A percentile compares a stretch with the other conserved stretches of the same genome.
Conservation (phyloP, 2,113 vertebrate species). For the Pteronura brasiliensis region DNA sequence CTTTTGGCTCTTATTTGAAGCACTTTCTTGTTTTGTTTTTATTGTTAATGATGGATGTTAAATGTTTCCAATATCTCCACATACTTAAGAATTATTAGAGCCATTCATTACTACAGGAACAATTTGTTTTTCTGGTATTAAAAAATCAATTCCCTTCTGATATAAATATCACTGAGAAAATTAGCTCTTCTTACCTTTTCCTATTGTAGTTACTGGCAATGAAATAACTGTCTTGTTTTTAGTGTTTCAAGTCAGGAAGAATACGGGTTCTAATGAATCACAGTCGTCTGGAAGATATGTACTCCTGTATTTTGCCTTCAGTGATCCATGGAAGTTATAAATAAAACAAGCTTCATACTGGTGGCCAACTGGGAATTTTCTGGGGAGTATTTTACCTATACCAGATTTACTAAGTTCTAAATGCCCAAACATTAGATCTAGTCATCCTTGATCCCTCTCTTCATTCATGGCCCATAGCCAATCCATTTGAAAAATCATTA, state of each 20-base stretch:
- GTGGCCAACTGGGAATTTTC: neutral
- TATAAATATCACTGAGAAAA: neutral
- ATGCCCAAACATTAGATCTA: neutral
- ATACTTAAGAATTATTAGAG: neutral
- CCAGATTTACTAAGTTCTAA: neutral
- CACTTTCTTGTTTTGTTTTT: neutral
- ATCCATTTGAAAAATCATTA: neutral
- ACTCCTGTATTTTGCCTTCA: neutral
- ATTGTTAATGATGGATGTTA: neutral
- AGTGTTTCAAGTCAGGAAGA: neutral
- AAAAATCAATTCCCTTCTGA: neutral
- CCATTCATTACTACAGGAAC: neutral
- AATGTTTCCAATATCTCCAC: neutral
- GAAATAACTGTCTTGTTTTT: neutral
- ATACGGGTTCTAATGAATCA: neutral
- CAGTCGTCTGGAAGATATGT: neutral
- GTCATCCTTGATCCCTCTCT: neutral
- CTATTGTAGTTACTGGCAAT: neutral
- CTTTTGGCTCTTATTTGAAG: neutral
- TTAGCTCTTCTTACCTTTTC: neutral
- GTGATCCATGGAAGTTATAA: neutral
- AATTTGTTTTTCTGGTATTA: neutral
- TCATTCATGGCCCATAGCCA: neutral
- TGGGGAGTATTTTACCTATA: neutral
- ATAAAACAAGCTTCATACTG: neutral